phyloP scores from a whole-genome alignment of 2,113 vertebrate species.

The Notarius lentiginosus region DNA sequence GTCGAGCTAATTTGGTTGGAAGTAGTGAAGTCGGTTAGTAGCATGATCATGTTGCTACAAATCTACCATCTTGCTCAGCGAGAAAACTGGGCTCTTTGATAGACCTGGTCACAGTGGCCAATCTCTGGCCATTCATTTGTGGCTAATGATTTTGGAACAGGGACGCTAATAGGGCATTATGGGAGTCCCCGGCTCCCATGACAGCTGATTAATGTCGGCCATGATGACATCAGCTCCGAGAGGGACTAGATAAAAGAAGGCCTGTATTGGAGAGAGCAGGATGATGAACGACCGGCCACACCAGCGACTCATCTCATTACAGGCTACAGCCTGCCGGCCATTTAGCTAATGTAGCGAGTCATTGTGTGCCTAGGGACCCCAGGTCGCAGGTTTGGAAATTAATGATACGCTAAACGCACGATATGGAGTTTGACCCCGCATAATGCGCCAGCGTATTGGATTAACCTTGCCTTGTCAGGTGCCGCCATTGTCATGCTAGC shows the following conservation, averaged over 20 bases:
- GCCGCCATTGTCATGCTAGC: slow-evolving; percentile 68
- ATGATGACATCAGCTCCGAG: slow-evolving; percentile 91
- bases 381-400: slow-evolving; percentile 86
- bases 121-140: slow-evolving; percentile 87
- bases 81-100: slow-evolving; percentile 12
- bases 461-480: slow-evolving; percentile 79
- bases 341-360: slow-evolving; percentile 97
- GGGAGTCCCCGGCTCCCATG: slow-evolving; percentile 75
- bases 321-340: slow-evolving; percentile 78
- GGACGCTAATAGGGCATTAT: slow-evolving; percentile 95
- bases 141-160: slow-evolving; percentile 90
- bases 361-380: slow-evolving; percentile 80
- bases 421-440: slow-evolving; percentile 77
- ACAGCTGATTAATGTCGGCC: slow-evolving; percentile 93
- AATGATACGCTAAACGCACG: slow-evolving; percentile 80
- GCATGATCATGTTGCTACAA: background rate
- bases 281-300: slow-evolving; percentile 98
- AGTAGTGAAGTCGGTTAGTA: background rate
- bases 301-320: slow-evolving; percentile 98
- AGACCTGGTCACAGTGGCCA: slow-evolving; percentile 63
- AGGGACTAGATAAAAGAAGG: slow-evolving; percentile 94
- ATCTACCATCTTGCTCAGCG: background rate
- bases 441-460: slow-evolving; percentile 78
- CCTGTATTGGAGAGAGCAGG: slow-evolving; percentile 96
- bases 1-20: background rate